Evolutionary conservation across 2,797 vertebrate genomes (phyloP).

Genomic region (Pyrocephalus nanus): DNA sequence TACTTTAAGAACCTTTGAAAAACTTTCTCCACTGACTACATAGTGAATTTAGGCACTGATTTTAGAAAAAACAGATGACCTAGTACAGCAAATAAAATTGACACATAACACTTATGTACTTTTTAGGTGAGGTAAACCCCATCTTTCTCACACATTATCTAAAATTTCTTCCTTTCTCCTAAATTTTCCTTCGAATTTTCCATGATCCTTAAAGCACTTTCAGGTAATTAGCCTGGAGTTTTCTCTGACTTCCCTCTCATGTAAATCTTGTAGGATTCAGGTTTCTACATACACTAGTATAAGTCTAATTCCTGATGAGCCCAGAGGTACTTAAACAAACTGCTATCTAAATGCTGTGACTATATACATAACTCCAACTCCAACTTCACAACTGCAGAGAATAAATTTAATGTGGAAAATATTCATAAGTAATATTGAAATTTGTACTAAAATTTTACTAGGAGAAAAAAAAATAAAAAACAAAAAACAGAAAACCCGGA

Average conservation of each 20-base stretch:
- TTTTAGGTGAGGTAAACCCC: background rate
- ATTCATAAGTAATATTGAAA: background rate
- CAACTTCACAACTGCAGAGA: background rate
- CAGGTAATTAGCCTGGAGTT: background rate
- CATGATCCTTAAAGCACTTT: background rate
- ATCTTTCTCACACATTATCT: background rate
- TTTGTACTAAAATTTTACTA: background rate
- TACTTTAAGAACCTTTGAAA: background rate
- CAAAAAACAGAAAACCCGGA: background rate
- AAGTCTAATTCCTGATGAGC: background rate
- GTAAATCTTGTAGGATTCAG: background rate
- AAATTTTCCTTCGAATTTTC: background rate
- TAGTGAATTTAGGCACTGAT: background rate
- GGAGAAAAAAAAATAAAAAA: background rate
- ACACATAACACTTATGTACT: rapidly evolving
- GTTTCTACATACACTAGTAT: background rate
- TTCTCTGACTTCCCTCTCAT: background rate
- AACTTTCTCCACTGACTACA: background rate
- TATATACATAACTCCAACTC: background rate
- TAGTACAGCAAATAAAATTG: background rate
- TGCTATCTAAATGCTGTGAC: background rate
- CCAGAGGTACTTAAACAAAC: background rate
- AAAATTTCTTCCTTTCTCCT: background rate
- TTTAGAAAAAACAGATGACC: background rate
- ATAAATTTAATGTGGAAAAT: background rate